Evolutionary conservation across 1,140 invertebrate species (phyloP), one percentile per base, ranked within the genome.

Genomic region (Aphis gossypii): DNA sequence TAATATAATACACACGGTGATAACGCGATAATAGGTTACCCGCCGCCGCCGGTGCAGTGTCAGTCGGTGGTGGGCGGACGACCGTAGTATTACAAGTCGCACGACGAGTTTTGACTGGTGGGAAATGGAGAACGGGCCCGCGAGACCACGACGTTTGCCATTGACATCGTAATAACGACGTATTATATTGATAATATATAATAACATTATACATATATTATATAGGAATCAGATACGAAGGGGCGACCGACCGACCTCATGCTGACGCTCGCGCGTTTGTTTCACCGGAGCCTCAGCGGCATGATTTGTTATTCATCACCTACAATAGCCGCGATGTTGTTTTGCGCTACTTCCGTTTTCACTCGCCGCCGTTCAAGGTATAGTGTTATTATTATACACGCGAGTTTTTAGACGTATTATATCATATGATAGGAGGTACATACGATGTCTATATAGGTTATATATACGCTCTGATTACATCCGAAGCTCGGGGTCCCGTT

Each of bases 261-360:
- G 54, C 18, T 18, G 54, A 1, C 54, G 88, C 48, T 1, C 46
- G 11, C 48, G 87, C 5, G 48, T n/a, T 88, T 25, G 46, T 83
- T 90, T 20, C 51, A 20, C 56, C 5, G 60, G 60, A n/a, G 60
- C 30, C 30, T 54, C 60, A 30, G 4, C 60, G 30, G 1, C 18
- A 76, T 14, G 30, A 76, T n/a, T 68, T 68, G n/a, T 68, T 76
- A 76, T n/a, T n/a, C 60, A n/a, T 76, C 60, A 5, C 30, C 30
- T 76, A n/a, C 3, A 41, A 41, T n/a, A 18, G 30, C 4, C 35
- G 76, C 76, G 76, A 35, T 38, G n/a, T 38, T 83, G 38, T 83
- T 23, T 90, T 90, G 89, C 11, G 48, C 51, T 90, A 56, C 54
- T 90, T 90, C 89, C 38, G 89, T 90, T 90, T 90, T 90, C 89